Evolutionary conservation across 2,888 invertebrate species (phyloP).

Genomic region (Stenoptilia bipunctidactyla): DNA sequence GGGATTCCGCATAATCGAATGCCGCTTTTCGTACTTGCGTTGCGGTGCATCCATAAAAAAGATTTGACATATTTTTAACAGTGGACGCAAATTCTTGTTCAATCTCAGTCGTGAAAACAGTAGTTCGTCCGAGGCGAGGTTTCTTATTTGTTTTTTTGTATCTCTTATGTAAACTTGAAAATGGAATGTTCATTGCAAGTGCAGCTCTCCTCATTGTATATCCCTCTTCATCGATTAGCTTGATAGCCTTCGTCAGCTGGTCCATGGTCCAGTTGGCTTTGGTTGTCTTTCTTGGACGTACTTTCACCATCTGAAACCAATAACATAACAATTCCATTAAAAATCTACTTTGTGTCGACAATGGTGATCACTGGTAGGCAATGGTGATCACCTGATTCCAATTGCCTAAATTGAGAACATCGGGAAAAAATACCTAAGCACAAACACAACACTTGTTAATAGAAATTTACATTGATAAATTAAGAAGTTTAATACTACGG

Average conservation of each 20-base stretch:
- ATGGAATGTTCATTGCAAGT: conserved; percentile 12
- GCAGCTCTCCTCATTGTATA: conserved; percentile 21
- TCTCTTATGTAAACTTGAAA: conserved; percentile 19
- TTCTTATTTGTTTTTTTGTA: conserved; percentile 13
- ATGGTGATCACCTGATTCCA: conserved; percentile 11
- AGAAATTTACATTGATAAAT: conserved; percentile 9
- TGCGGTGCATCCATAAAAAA: conserved; percentile 20
- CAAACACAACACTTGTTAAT: conserved; percentile 10
- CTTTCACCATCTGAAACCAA: too few relatives aligned
- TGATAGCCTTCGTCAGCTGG: too few relatives aligned
- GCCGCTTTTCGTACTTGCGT: conserved; percentile 18
- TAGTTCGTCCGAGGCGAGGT: conserved; percentile 18
- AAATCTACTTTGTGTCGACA: too few relatives aligned
- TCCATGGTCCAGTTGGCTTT: too few relatives aligned
- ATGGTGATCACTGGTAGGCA: neutral
- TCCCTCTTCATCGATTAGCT: too few relatives aligned
- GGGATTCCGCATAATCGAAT: conserved; percentile 16
- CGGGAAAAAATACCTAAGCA: conserved; percentile 8
- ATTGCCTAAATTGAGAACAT: conserved; percentile 11
- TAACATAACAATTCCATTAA: too few relatives aligned
- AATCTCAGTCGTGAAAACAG: conserved; percentile 15
- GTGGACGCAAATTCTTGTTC: conserved; percentile 17
- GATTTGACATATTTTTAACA: conserved; percentile 20
- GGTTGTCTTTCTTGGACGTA: too few relatives aligned
- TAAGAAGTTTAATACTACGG: conserved; percentile 11